phyloP scores from a whole-genome alignment of 2,888 invertebrate species.

The Tyria jacobaeae region DNA sequence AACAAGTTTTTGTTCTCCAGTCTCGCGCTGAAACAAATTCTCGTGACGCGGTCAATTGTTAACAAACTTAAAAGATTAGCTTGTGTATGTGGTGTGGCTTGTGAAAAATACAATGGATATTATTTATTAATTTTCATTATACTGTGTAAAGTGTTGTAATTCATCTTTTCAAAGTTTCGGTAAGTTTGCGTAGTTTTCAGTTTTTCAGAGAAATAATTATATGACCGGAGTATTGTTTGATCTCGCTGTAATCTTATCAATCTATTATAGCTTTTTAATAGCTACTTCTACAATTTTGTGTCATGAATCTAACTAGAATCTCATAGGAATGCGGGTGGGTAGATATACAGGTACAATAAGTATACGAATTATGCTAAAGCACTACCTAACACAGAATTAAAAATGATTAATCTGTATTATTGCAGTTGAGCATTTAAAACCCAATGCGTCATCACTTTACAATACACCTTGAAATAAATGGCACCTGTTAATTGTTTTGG shows the following conservation, averaged over 20 bases:
- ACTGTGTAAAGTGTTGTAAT: constrained; percentile 60
- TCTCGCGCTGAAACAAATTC: constrained; percentile 59
- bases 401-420: constrained; percentile 9
- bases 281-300: constrained; percentile 42
- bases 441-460: constrained; percentile 11
- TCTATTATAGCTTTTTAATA: constrained; percentile 35
- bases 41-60: constrained; percentile 60
- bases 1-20: constrained; percentile 46
- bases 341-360: constrained; percentile 16
- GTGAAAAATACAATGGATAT: constrained; percentile 78
- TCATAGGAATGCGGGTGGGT: constrained; percentile 40
- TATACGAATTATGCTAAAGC: background rate
- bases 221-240: constrained; percentile 62
- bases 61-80: constrained; percentile 52
- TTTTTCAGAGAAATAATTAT: constrained; percentile 54
- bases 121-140: constrained; percentile 60
- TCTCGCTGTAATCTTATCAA: constrained; percentile 65
- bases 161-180: constrained; percentile 57
- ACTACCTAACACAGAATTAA: constrained; percentile 9
- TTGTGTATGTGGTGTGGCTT: constrained; percentile 75
- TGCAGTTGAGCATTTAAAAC: constrained; percentile 10
- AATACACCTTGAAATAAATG: background rate
- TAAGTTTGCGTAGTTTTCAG: constrained; percentile 58
- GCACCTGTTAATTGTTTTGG: background rate
- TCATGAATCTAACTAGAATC: constrained; percentile 43